Evolutionary conservation across 2,113 vertebrate genomes (phyloP), one percentile per base, ranked within the genome.

Genomic region (Calypte anna): DNA sequence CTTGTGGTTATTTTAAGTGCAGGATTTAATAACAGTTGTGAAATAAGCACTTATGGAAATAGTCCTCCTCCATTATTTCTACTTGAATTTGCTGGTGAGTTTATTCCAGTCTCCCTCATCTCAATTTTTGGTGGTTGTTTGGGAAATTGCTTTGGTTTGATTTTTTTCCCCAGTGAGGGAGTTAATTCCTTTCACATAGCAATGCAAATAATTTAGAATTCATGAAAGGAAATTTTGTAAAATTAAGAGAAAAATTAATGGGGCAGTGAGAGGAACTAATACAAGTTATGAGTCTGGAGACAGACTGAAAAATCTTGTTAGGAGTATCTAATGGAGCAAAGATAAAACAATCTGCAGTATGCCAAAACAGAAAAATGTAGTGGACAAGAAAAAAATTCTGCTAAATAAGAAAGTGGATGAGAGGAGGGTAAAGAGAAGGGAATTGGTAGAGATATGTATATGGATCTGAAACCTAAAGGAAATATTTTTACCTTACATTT

Each of bases 181-280:
- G 21, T 58, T 68, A 46, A 64, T 77, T 84, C 23, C 15, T 91
- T 76, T 73, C 50, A 54, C 48, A 17, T n/a, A 74, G 4, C 19
- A 77, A 19, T 20, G 55, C 11, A 73, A 66, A 17, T 22, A 9
- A 85, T 43, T 53, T 73, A 33, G 44, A 75, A 74, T 77, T 81
- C 54, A 67, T 58, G 33, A 78, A 59, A 38, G 15, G 22, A 91
- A 72, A 75, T 84, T 78, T 69, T 55, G 19, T 30, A 80, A 80
- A 95, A 86, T 70, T 73, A 68, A 72, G 28, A 87, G 24, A 14
- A 77, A 83, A 88, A 70, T 74, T 83, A 61, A 78, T 33, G 16
- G 19, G 24, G 46, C 44, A 83, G 53, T 46, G 22, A 85, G 15
- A 91, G 36, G 40, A 82, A 48, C 30, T 73, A 91, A 81, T 70